These are phyloP conservation scores for Polylopha cassiicola DNA, from an alignment of 2,888 invertebrate species.

Conservation along the genomic window DNA sequence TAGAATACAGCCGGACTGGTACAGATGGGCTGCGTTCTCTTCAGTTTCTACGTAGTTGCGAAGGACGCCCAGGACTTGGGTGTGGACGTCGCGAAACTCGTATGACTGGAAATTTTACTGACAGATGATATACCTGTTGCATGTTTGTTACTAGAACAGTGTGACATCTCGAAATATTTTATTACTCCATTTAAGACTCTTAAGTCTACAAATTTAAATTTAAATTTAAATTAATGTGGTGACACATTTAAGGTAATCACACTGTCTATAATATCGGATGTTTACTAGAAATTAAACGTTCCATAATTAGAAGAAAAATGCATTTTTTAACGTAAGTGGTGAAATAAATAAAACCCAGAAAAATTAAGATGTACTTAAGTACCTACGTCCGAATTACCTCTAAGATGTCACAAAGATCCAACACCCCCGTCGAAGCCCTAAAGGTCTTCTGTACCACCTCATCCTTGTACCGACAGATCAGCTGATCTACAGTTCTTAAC, in stretches of 20 bases:
- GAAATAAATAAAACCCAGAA: too few relatives aligned
- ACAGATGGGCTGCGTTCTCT: constrained; percentile 58
- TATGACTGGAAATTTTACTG: constrained; percentile 45
- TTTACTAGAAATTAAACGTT: too few relatives aligned
- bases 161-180: too few relatives aligned
- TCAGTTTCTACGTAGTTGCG: constrained; percentile 64
- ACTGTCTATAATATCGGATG: too few relatives aligned
- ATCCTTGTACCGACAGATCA: constrained; percentile 67
- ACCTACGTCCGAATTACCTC: constrained; percentile 44
- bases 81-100: constrained; percentile 68
- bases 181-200: too few relatives aligned
- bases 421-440: constrained; percentile 64
- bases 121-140: background rate
- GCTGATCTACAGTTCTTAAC: constrained; percentile 60
- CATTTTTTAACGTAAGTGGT: too few relatives aligned
- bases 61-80: constrained; percentile 53
- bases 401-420: constrained; percentile 68
- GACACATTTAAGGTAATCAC: too few relatives aligned
- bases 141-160: background rate
- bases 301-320: too few relatives aligned
- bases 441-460: constrained; percentile 68
- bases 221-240: too few relatives aligned
- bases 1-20: constrained; percentile 61
- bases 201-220: too few relatives aligned
- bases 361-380: too few relatives aligned